A percentile compares a stretch with the other conserved stretches of the same genome.
Conservation (phyloP, 2,113 vertebrate species). For the Asarcornis scutulata region DNA sequence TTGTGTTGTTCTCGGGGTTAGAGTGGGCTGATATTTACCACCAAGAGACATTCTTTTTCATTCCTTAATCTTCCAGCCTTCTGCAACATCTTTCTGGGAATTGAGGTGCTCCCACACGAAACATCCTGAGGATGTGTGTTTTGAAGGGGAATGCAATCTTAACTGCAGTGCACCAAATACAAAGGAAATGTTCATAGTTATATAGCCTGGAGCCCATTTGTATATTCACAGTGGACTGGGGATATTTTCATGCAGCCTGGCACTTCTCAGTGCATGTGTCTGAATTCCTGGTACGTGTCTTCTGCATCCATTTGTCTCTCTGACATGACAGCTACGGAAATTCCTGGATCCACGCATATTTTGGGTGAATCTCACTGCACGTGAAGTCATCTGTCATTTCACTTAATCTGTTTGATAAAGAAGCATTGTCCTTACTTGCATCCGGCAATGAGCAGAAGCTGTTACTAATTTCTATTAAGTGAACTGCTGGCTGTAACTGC, state of each 20-base stretch:
- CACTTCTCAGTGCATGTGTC: background rate
- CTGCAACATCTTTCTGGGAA: background rate
- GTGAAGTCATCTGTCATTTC: background rate
- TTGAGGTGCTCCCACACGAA: background rate
- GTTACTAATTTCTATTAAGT: background rate
- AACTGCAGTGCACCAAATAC: background rate
- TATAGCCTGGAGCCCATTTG: background rate
- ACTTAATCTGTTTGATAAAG: fast-evolving
- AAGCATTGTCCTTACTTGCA: background rate
- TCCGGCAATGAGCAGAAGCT: background rate
- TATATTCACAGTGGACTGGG: background rate
- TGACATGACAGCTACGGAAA: background rate
- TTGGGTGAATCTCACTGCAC: background rate
- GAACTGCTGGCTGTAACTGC: background rate
- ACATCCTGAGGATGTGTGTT: fast-evolving
- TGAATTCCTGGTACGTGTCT: background rate
- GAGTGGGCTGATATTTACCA: background rate
- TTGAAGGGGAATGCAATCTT: background rate
- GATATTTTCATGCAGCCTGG: background rate
- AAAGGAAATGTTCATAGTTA: background rate
- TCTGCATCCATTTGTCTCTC: background rate
- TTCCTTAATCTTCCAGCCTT: background rate
- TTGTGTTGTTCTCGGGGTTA: fast-evolving
- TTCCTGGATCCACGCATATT: background rate
- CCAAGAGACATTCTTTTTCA: background rate